Conservation (phyloP, 2,113 vertebrate genomes). For the Colinus virginianus region DNA sequence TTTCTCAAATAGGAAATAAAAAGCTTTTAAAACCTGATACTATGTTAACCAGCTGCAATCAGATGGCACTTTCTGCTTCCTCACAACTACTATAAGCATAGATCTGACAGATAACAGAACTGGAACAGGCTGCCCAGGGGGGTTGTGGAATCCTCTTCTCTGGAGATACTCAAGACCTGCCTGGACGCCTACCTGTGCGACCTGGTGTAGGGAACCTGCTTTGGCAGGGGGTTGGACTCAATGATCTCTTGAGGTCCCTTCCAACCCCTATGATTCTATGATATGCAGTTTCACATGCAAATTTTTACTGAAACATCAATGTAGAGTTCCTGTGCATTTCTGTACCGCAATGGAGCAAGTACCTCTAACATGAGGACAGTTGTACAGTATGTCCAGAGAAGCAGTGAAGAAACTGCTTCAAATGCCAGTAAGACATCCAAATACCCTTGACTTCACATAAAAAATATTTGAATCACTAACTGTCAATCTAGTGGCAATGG, state of each 20-base stretch:
- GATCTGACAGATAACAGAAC: background rate
- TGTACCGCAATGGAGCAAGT: too few species aligned
- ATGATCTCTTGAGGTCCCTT: too few species aligned
- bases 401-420: background rate
- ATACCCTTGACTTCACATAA: too few species aligned
- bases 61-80: background rate
- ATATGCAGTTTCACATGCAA: too few species aligned
- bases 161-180: too few species aligned
- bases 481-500: background rate
- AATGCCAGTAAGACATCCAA: background rate
- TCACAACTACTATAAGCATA: background rate
- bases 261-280: too few species aligned
- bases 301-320: too few species aligned
- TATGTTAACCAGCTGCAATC: background rate
- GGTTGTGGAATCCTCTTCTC: too few species aligned
- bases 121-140: background rate
- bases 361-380: background rate
- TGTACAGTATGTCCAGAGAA: background rate
- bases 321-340: too few species aligned
- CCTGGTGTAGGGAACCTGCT: too few species aligned
- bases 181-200: too few species aligned
- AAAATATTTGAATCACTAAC: background rate
- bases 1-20: background rate
- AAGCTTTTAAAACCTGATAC: background rate
- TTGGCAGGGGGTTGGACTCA: too few species aligned